Evolutionary conservation across 2,113 vertebrate species (phyloP).

Genomic region (Hemiscyllium ocellatum): DNA sequence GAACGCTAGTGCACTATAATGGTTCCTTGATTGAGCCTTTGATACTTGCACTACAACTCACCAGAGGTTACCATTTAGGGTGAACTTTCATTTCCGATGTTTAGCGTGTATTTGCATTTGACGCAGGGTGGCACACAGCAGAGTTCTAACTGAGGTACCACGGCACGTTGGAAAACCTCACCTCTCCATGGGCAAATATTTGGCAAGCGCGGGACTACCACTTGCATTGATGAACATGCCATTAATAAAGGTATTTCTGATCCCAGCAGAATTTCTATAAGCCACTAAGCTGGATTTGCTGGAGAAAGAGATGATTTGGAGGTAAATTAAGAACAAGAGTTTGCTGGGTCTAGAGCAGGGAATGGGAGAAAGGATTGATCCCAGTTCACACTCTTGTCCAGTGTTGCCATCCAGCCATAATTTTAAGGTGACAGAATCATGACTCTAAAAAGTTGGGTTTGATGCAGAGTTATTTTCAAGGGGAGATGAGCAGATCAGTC

Average conservation of each 20-base stretch:
- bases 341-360: background rate
- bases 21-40: conserved; percentile 11
- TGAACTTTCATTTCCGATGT: background rate
- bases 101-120: background rate
- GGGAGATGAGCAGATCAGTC: too few species aligned
- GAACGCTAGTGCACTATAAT: background rate
- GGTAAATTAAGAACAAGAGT: background rate
- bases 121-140: background rate
- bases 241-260: background rate
- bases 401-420: background rate
- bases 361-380: too few species aligned
- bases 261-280: background rate
- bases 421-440: background rate
- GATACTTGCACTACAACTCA: background rate
- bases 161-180: background rate
- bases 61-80: background rate
- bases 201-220: background rate
- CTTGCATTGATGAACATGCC: background rate
- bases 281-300: background rate
- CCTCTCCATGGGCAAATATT: background rate
- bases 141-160: background rate
- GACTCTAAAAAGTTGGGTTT: background rate
- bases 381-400: background rate
- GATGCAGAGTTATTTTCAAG: background rate
- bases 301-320: background rate